A percentile compares a stretch with the other conserved stretches of the same genome.
These are phyloP conservation scores for Nomada flava DNA, from an alignment of 2,888 invertebrate genomes.

Conservation along the genomic window DNA sequence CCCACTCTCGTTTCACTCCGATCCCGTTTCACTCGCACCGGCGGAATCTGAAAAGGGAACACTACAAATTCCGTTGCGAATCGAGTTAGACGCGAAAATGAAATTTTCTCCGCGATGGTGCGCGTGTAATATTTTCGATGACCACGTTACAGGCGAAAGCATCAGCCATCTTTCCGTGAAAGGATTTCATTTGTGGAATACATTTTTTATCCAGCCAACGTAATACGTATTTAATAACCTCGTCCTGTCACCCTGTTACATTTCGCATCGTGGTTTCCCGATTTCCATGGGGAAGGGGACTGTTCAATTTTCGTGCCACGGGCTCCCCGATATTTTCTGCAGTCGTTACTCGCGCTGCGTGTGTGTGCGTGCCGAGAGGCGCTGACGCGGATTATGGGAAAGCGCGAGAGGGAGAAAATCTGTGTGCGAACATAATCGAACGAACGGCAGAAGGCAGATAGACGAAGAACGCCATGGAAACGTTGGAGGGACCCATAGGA, in stretches of 20 bases:
- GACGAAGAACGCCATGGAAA: conserved; percentile 3
- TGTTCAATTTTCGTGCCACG: conserved; percentile 37
- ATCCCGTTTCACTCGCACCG: conserved; percentile 25
- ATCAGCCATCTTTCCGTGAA: not conserved
- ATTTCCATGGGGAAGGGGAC: not conserved
- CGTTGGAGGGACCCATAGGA: not conserved
- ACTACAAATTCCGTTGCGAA: conserved; percentile 19
- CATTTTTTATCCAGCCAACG: conserved; percentile 9
- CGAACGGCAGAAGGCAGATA: not conserved
- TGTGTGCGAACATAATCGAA: conserved; percentile 48
- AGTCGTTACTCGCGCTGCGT: conserved; percentile 36
- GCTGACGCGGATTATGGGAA: conserved; percentile 46
- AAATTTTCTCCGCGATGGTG: conserved; percentile 18
- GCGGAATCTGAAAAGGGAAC: conserved; percentile 24
- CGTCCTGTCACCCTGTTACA: not conserved
- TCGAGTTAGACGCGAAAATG: conserved; percentile 26
- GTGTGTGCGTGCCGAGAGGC: conserved; percentile 14
- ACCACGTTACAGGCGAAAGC: not conserved
- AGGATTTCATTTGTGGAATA: not conserved
- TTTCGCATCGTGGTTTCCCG: conserved; percentile 16
- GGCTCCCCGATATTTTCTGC: conserved; percentile 35
- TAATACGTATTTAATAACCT: conserved; percentile 29
- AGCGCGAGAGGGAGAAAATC: conserved; percentile 43
- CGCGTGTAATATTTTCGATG: no score
- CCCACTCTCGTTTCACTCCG: conserved; percentile 1